Base-by-base conservation (phyloP, 2,888 invertebrate species). In the Drosophila histrio region DNA sequence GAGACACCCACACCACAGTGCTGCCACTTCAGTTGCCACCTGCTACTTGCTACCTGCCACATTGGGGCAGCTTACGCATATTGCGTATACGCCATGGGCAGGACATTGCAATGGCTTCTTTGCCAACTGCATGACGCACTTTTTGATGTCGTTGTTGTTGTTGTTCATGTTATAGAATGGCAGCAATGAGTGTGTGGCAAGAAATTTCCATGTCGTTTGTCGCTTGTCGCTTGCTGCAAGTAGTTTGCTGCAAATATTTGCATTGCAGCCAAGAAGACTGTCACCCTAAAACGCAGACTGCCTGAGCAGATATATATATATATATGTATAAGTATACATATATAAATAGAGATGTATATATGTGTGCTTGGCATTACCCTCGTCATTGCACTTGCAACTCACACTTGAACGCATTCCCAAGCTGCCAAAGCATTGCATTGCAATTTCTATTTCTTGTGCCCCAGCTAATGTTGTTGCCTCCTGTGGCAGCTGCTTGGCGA, bases 231-330 rank as follows among this genome's bases (percentile, higher is more conserved):
- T 32, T 44, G 44, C 66, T 43, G 46, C 66, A 74, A 76, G 83
- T 84, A 84, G 89, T 84, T 89, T 60, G 52, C 54, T 30, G 77
- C 83, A 89, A 85, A 89, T 89, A 89, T 85, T 85, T 85, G 88
- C 88, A 82, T 86, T 24, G 24, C 49, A 11, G 19, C 13, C n/a
- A 41, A 13, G 26, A 44, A 44, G 44, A 44, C 38, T 69, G 73
- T 67, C 87, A 87, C 88, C 88, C 83, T 64, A 82, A 53, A 53
- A 38, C 17, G 30, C 9, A 19, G 1, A 26, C 21, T 19, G 21
- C 15, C 15, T 39, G 7, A 22, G 28, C 9, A 63, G n/a, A 50
- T 43, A 44, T 47, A 30, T 28, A 34, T n/a, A 28, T 41, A 15
- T 47, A 41, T 41, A 19, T 54, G 32, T 8, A 22, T 39, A 26